Conservation (phyloP, 2,888 invertebrate species). For the Dolomedes plantarius region DNA sequence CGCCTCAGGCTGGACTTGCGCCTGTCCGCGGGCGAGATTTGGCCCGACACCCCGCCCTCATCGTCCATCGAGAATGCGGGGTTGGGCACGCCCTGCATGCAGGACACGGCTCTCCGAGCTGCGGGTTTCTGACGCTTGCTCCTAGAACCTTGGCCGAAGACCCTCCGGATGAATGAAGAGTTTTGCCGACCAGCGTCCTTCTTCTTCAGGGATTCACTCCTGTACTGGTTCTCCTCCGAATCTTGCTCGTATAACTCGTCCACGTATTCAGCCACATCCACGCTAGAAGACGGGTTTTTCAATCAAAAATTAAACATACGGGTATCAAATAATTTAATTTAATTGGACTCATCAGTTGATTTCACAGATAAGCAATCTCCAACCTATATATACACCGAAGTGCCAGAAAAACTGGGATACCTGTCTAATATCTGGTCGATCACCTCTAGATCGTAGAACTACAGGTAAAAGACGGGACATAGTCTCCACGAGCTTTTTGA, state of each 20-base stretch:
- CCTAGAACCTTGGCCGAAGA: neutral
- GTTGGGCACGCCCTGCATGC: neutral
- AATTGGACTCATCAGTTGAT: too few species aligned
- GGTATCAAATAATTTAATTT: too few species aligned
- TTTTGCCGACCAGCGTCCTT: neutral
- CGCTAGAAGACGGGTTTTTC: neutral
- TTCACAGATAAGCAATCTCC: too few species aligned
- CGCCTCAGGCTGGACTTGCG: neutral
- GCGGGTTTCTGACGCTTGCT: neutral
- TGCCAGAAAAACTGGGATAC: too few species aligned
- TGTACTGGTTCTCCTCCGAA: neutral
- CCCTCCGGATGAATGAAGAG: neutral
- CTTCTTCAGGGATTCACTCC: neutral
- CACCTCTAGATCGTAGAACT: too few species aligned
- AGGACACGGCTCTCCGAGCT: neutral
- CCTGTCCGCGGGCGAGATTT: neutral
- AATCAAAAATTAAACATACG: too few species aligned
- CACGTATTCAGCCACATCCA: neutral
- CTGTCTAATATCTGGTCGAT: too few species aligned
- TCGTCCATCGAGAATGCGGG: neutral
- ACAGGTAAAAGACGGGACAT: too few species aligned
- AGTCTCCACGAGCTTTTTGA: too few species aligned
- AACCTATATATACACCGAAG: too few species aligned
- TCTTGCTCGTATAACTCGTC: neutral
- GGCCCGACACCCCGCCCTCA: neutral